Base-by-base conservation (phyloP, 2,888 invertebrate species). In the Euzetes globulus region DNA sequence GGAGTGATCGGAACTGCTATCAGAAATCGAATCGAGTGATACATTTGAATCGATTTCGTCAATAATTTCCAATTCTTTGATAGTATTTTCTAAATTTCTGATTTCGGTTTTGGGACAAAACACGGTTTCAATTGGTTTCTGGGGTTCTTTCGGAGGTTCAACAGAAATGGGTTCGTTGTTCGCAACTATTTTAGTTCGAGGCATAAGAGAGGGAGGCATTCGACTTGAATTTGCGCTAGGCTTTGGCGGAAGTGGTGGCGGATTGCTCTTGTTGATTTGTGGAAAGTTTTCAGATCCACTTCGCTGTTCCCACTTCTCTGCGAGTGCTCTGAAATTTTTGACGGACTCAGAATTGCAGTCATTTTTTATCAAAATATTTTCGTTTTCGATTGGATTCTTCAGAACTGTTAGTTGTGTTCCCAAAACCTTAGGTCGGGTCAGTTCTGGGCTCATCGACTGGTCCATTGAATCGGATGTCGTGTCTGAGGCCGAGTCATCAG, bases 231-330 rank as follows among this genome's bases (percentile, higher is more conserved):
- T 29, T 7, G 41, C 37, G 19, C 37, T 65, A 19, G 73, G 77
- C 73, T 73, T 76, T 50, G 73, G 78, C 13, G 75, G 75, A 4
- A 75, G 27, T 22, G 72, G 50, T 29, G 75, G 75, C 0, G 75
- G 33, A 19, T 17, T 33, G 27, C 15, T 52, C 11, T 37, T 65
- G 9, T n/a, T 37, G 19, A n/a, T 65, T 6, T 33, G 65, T n/a
- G 37, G 3, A 11, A 17, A 29, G n/a, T 6, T n/a, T 29, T 65
- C 65, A 1, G 19, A 37, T 37, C 65, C 65, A 65, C 65, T 65
- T 37, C 65, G 33, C 19, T 80, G 80, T 72, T 83, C 81, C 83
- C 82, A 83, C 74, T 81, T 81, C 63, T 82, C 81, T 9, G 82
- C 81, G 45, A 83, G 77, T 15, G 82, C 81, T 75, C 80, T 80